Percentiles rank a stretch among this genome's conserved stretches.
These are phyloP conservation scores for Coregonus clupeaformis DNA, from an alignment of 2,113 vertebrate genomes.

Conservation along the genomic window DNA sequence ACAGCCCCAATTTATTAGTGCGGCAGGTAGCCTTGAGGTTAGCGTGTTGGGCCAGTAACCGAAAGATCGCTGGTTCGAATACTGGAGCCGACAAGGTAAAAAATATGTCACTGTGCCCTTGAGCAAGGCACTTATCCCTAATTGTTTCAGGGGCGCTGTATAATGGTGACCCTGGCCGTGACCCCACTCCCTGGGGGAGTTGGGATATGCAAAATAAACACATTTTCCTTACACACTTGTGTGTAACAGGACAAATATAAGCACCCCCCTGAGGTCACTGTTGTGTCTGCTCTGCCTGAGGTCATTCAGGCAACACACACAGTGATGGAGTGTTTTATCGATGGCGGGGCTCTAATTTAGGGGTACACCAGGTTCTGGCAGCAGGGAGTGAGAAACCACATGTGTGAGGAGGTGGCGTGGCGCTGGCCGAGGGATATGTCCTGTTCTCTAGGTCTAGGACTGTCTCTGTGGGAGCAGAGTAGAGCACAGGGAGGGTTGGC, in stretches of 20 bases:
- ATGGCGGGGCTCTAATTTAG: slow-evolving; percentile 71
- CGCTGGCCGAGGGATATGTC: neutral
- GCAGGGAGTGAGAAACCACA: slow-evolving; percentile 66
- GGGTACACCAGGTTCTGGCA: slow-evolving; percentile 61
- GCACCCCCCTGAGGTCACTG: slow-evolving; percentile 43
- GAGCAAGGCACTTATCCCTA: no score
- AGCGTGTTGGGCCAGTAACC: no score
- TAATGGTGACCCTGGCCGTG: no score
- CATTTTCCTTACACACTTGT: no score
- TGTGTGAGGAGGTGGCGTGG: slow-evolving; percentile 37
- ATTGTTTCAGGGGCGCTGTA: no score
- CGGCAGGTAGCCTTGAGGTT: no score
- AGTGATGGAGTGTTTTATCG: slow-evolving; percentile 58
- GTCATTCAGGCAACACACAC: slow-evolving; percentile 45
- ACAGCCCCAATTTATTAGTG: no score
- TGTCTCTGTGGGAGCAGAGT: slow-evolving; percentile 12
- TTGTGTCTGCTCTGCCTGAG: slow-evolving; percentile 48
- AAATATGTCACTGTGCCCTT: no score
- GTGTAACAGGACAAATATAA: neutral
- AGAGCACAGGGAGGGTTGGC: slow-evolving; percentile 43
- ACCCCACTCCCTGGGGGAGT: no score
- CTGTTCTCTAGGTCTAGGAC: neutral
- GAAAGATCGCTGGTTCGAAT: no score
- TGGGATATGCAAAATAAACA: no score
- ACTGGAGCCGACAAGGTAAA: no score